A percentile compares a stretch with the other conserved stretches of the same genome.
Conservation (phyloP, 1,140 invertebrate genomes). For the Phymorhynchus buccinoides region DNA sequence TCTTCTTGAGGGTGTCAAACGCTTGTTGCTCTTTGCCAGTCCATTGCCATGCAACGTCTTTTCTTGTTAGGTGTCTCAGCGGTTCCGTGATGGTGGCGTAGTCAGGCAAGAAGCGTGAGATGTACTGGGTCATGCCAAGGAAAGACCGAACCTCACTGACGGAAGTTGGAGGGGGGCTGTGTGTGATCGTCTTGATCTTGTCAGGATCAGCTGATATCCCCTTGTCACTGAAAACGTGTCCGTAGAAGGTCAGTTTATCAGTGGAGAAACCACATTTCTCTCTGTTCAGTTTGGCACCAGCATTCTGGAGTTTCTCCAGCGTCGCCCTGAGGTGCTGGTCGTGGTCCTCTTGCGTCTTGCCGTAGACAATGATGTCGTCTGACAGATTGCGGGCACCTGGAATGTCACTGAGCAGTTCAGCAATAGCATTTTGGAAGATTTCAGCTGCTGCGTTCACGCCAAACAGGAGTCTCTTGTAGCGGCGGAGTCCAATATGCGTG, state of each 20-base stretch:
- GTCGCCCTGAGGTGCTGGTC: not conserved
- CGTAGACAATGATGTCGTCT: not conserved
- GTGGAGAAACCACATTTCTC: slow-evolving; percentile 46
- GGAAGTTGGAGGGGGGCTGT: slow-evolving; percentile 25
- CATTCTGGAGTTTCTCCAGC: not conserved
- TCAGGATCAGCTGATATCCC: slow-evolving; percentile 42
- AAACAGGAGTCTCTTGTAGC: not conserved
- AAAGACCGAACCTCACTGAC: slow-evolving; percentile 43
- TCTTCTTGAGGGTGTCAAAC: slow-evolving; percentile 21
- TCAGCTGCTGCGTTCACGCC: not conserved
- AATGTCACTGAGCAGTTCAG: not conserved
- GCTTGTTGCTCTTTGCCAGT: slow-evolving; percentile 27
- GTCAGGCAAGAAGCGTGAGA: slow-evolving; percentile 40
- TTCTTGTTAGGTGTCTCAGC: slow-evolving; percentile 33
- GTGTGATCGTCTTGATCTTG: slow-evolving; percentile 42
- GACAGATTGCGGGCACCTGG: not conserved
- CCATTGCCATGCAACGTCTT: slow-evolving; percentile 39
- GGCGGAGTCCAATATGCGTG: not conserved
- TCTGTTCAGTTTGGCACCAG: slow-evolving; percentile 46
- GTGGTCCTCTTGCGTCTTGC: not conserved
- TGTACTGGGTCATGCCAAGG: slow-evolving; percentile 44
- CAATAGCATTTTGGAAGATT: not conserved
- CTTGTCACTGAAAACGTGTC: slow-evolving; percentile 42
- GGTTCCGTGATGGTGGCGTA: slow-evolving; percentile 41
- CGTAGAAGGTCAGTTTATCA: slow-evolving; percentile 42